Evolutionary conservation across 2,113 vertebrate species (phyloP).

Genomic region (Danionella cerebrum): DNA sequence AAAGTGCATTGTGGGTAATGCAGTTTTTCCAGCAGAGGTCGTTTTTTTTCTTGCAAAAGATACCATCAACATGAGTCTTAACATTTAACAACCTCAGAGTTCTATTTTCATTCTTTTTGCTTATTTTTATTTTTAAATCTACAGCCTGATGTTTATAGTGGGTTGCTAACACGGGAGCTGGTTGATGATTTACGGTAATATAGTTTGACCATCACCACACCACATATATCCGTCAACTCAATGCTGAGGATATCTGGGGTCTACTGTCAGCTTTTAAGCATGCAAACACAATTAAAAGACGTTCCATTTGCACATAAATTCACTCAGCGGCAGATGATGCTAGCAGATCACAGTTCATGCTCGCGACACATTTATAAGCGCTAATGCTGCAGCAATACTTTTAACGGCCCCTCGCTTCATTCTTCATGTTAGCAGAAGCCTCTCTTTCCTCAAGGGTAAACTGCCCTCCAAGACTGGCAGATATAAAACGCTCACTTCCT

Average conservation of each 20-base stretch:
- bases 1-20: no score
- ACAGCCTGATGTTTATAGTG: no score
- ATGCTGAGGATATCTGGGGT: not conserved
- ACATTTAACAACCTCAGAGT: no score
- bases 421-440: not conserved
- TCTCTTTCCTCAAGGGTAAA: not conserved
- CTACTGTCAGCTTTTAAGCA: not conserved
- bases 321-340: not conserved
- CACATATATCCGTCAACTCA: not conserved
- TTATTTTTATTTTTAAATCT: no score
- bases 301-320: slow-evolving; percentile 23
- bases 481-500: not conserved
- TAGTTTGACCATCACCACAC: not conserved
- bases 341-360: not conserved
- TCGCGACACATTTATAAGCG: not conserved
- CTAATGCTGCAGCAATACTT: not conserved
- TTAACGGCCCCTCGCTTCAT: not conserved
- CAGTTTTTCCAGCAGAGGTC: no score
- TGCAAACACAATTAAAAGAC: not conserved
- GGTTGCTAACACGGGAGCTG: no score
- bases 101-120: no score
- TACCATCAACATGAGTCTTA: no score
- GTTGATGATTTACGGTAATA: not conserved
- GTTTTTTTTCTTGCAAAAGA: no score
- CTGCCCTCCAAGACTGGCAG: not conserved